These are phyloP conservation scores for Mustela lutreola DNA, from an alignment of 2,113 vertebrate genomes.

Conservation along the genomic window DNA sequence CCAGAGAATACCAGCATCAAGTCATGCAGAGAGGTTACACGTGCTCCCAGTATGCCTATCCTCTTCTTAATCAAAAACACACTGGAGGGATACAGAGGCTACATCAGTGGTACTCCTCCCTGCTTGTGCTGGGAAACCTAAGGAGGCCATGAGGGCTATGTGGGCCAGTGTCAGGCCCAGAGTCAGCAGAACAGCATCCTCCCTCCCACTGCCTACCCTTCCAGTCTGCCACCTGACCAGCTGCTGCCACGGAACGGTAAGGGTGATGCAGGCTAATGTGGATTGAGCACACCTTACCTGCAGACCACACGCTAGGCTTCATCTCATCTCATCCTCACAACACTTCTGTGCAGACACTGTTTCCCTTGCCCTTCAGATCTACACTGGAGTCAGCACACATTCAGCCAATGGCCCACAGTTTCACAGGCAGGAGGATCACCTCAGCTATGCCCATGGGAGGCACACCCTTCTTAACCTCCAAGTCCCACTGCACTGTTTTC, in stretches of 20 bases:
- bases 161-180: accelerated
- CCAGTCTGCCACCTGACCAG: neutral
- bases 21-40: neutral
- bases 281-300: accelerated
- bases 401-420: neutral
- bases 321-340: neutral
- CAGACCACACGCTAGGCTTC: accelerated
- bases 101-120: accelerated
- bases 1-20: neutral
- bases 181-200: neutral
- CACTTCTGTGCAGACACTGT: accelerated
- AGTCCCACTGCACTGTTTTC: neutral
- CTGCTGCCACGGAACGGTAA: too few species aligned
- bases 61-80: neutral
- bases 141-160: accelerated
- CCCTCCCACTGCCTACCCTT: neutral
- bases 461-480: neutral
- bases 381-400: accelerated
- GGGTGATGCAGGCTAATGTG: neutral
- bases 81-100: accelerated
- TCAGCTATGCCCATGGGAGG: accelerated
- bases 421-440: neutral
- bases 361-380: neutral
- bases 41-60: neutral
- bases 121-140: neutral